phyloP scores from a whole-genome alignment of 2,113 vertebrate species.

The Nothocercus julius region DNA sequence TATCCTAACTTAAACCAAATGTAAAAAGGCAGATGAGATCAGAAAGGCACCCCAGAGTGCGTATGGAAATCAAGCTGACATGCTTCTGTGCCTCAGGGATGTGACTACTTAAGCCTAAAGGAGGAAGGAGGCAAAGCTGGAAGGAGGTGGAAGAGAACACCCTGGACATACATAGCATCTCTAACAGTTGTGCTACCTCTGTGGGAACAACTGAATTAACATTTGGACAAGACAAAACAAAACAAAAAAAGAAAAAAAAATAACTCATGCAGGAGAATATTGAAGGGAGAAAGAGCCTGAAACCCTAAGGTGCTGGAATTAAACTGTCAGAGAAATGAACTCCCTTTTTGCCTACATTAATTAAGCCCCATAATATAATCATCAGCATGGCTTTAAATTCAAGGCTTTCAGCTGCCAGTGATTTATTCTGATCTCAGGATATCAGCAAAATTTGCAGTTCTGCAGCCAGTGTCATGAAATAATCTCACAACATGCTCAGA shows the following conservation, averaged over 20 bases:
- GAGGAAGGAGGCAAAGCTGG: background rate
- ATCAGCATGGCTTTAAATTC: slow-evolving; percentile 16
- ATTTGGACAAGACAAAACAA: background rate
- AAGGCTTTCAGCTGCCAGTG: background rate
- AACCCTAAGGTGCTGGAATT: slow-evolving; percentile 26
- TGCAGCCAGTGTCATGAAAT: background rate
- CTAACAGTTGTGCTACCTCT: background rate
- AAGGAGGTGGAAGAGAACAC: background rate
- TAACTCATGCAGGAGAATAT: background rate
- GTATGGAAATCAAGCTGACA: background rate
- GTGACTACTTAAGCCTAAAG: background rate
- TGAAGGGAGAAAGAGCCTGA: slow-evolving; percentile 1
- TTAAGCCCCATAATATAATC: slow-evolving; percentile 1
- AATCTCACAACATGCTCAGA: background rate
- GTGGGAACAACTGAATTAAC: background rate
- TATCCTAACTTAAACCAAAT: slow-evolving; percentile 27
- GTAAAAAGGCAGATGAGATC: slow-evolving; percentile 22
- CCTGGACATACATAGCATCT: background rate
- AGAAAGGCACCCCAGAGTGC: background rate
- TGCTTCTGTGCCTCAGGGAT: background rate
- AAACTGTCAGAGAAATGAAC: slow-evolving; percentile 13
- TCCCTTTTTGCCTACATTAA: background rate
- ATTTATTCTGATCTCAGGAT: slow-evolving; percentile 42
- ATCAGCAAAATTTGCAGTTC: slow-evolving; percentile 46
- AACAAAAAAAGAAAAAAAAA: background rate